Evolutionary conservation across 1,140 invertebrate species (phyloP).

Genomic region (Drosophila virilis): DNA sequence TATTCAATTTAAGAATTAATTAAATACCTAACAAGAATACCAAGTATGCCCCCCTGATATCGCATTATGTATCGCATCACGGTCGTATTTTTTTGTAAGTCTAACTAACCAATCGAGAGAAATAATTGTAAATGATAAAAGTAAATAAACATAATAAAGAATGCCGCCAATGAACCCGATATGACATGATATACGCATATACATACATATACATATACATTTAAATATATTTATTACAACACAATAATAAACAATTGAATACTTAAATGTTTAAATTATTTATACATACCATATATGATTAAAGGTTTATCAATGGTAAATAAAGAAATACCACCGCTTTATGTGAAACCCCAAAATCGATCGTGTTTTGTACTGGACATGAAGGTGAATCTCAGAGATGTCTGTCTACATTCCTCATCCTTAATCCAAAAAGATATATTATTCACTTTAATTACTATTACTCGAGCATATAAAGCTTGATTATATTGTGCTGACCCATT

Average conservation of each 20-base stretch:
- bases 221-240: constrained; percentile 48
- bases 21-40: constrained; percentile 41
- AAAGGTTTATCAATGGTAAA: constrained; percentile 83
- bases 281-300: constrained; percentile 75
- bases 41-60: constrained; percentile 51
- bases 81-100: constrained; percentile 48
- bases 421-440: no score
- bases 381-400: no score
- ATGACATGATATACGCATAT: constrained; percentile 49
- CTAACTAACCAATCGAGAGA: constrained; percentile 43
- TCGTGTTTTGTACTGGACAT: not conserved
- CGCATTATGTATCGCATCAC: constrained; percentile 32
- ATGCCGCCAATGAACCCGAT: constrained; percentile 42
- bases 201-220: constrained; percentile 43
- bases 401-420: not conserved
- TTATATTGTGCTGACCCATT: no score
- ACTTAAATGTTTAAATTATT: constrained; percentile 76
- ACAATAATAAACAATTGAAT: constrained; percentile 54
- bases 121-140: constrained; percentile 64
- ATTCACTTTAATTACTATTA: no score
- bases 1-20: constrained; percentile 58
- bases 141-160: constrained; percentile 1
- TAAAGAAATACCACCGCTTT: constrained; percentile 83
- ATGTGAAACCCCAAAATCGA: constrained; percentile 73
- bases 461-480: no score